Conservation (phyloP, 2,888 invertebrate genomes). For the Silvanus unidentatus region DNA sequence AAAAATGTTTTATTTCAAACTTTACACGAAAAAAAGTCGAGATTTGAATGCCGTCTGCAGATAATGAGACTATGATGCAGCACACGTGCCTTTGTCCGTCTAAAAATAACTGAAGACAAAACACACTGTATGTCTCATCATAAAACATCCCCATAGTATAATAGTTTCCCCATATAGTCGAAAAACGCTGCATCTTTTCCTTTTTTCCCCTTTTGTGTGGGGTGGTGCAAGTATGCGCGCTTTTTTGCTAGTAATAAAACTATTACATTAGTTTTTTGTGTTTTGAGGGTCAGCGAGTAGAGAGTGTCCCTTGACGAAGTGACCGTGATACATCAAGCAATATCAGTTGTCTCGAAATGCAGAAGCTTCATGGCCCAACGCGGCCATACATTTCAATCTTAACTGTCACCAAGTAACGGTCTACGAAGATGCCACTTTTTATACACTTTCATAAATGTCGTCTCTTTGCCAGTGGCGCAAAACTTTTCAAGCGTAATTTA, state of each 20-base stretch:
- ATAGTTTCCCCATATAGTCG: constrained; percentile 28
- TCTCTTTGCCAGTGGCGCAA: too few relatives aligned
- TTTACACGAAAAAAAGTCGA: too few relatives aligned
- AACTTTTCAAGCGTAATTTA: too few relatives aligned
- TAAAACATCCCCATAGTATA: constrained; percentile 28
- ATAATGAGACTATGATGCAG: too few relatives aligned
- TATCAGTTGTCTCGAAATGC: constrained; percentile 45
- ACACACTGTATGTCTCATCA: constrained; percentile 27
- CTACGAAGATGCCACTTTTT: constrained; percentile 1
- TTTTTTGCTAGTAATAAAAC: constrained; percentile 45
- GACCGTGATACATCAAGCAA: constrained; percentile 49
- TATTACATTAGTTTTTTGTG: constrained; percentile 46
- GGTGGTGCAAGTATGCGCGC: constrained; percentile 13
- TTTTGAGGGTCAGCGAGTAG: constrained; percentile 36
- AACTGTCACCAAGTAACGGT: constrained; percentile 38
- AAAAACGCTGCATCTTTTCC: constrained; percentile 20
- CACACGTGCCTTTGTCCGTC: constrained; percentile 27
- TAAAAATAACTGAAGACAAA: constrained; percentile 33
- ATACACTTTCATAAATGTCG: constrained; percentile 19
- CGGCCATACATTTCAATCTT: constrained; percentile 47
- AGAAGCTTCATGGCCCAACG: constrained; percentile 41
- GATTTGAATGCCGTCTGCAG: too few relatives aligned
- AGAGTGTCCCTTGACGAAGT: constrained; percentile 41
- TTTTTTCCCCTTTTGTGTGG: not conserved
- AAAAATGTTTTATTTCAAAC: too few relatives aligned